Conservation (phyloP, 2,797 vertebrate species). For the Hephaestus fuliginosus region DNA sequence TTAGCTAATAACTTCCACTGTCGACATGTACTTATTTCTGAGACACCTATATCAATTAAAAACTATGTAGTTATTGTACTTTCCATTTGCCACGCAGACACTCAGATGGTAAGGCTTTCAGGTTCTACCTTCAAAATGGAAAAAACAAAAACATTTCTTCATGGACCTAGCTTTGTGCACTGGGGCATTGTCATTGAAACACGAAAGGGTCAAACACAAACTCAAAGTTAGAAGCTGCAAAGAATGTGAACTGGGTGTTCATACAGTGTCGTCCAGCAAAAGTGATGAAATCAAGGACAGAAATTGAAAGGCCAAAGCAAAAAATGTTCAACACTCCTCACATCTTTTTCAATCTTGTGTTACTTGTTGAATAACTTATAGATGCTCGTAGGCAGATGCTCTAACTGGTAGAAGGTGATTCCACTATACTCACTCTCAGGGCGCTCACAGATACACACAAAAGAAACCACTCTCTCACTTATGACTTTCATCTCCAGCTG, state of each 20-base stretch:
- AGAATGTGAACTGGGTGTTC: background rate
- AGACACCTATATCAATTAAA: background rate
- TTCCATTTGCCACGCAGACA: background rate
- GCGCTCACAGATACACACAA: conserved; percentile 59
- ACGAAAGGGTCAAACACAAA: background rate
- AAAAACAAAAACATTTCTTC: background rate
- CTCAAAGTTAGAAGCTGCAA: background rate
- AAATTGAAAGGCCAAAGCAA: conserved; percentile 29
- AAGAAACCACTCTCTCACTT: conserved; percentile 70
- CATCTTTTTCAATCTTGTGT: conserved; percentile 18
- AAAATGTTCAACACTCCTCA: conserved; percentile 10
- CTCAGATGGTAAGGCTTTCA: background rate
- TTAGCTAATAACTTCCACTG: conserved; percentile 23
- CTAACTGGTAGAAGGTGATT: conserved; percentile 45
- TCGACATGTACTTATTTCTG: background rate
- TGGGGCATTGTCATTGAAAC: background rate
- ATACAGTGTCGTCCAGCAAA: background rate
- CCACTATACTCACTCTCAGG: conserved; percentile 28
- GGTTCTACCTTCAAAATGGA: background rate
- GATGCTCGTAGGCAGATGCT: conserved; percentile 38
- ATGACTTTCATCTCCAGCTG: conserved; percentile 54
- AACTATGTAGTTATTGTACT: background rate
- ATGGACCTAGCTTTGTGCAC: background rate
- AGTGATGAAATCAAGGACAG: conserved; percentile 7
- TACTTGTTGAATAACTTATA: conserved; percentile 53